Evolutionary conservation across 2,113 vertebrate species (phyloP), one percentile per base, ranked within the genome.

Genomic region (Craseonycteris thonglongyai): DNA sequence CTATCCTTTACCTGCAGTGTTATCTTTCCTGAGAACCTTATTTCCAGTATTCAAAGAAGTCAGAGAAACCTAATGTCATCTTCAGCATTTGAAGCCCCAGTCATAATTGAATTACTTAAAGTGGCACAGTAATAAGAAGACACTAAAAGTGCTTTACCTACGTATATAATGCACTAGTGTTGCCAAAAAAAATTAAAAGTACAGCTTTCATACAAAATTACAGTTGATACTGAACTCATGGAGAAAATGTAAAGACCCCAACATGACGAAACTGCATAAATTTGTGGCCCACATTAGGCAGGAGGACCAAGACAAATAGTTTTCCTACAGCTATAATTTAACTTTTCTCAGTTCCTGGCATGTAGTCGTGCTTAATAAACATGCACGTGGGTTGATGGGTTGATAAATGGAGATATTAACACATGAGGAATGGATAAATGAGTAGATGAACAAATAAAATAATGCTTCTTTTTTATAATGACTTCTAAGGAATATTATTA

Each of bases 31-130:
- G 68, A 82, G 56, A 92, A 84, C 7, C 5, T 54, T 58, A 45
- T 80, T 42, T 82, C 40, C 56, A 88, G 38, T 61, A 61, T 72
- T 75, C 45, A 89, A 38, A 28, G n/a, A 91, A 95, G 26, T 74
- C 24, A 68, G 28, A 61, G 47, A 87, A 86, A 42, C 8, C 12
- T 40, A 51, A 12, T 28, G 10, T 51, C 66, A 47, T 74, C 68
- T 69, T 92, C 7, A 63, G 28, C 24, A 58, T 90, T 94, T 88
- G 88, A 74, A 74, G 22, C 24, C 63, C 56, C 45, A 7, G 49
- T 69, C 33, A 88, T 90, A 80, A 76, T 54, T 68, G 65, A 14
- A 61, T 84, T 56, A 84, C 12, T 94, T 96, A 72, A 74, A 96
- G 93, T 45, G 51, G 71, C 22, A 71, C 18, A 28, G 78, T 92